Evolutionary conservation across 1,140 invertebrate species (phyloP), one percentile per base, ranked within the genome.

Genomic region (Nylanderia fulva): DNA sequence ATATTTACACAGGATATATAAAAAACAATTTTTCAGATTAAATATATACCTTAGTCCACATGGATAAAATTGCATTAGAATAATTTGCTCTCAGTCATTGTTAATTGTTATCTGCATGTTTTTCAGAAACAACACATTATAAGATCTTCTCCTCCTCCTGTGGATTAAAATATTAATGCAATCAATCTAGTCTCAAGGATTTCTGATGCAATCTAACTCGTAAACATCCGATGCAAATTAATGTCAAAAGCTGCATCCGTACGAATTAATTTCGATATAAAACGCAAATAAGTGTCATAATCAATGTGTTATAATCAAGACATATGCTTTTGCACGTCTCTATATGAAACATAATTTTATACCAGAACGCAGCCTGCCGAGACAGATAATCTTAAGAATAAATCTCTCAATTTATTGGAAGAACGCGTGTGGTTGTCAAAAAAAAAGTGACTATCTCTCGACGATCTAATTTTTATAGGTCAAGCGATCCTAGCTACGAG

Each of bases 261-360:
- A 18, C 8, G 21, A 68, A 79, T 33, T n/a, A 52, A 2, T 79
- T 21, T 63, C 8, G 42, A 45, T 18, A 11, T 24, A 9, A 76
- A 3, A 71, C 45, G 36, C 18, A n/a, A n/a, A 87, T 36, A 85
- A 83, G 42, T 60, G 56, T 60, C 45, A 24, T 48, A 45, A 48
- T 54, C 21, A 33, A 3, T 33, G 42, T 60, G 56, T 60, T 39
- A 24, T 48, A 45, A 48, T 54, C 21, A 24, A 58, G 48, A 82
- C 84, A 88, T 86, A 88, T 86, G 86, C 29, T 48, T 24, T 29
- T 56, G 69, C 52, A 71, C 33, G 27, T 29, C 39, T 36, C 21
- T 15, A 27, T 72, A 27, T 29, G n/a, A 18, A 36, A n/a, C 42
- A 27, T 11, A 36, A 21, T 61, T 69, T 42, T 84, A 15, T 36